Conservation (phyloP, 2,797 vertebrate species). For the Ctenochaetus hawaiiensis region DNA sequence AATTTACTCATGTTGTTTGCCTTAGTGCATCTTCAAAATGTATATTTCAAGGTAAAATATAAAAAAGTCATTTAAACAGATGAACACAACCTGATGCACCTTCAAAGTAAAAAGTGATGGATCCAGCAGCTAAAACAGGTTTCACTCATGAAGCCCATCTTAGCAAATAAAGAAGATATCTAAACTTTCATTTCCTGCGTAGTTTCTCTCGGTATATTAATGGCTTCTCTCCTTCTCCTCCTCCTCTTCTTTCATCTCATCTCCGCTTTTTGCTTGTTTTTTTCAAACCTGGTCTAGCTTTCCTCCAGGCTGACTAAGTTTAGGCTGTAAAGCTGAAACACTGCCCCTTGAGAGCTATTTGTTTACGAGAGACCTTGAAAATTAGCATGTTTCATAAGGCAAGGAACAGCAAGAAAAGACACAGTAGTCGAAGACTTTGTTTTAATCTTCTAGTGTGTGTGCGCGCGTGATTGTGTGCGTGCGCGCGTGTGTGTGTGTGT, state of each 20-base stretch:
- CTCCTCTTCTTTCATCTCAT: constrained; percentile 35
- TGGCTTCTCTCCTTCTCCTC: constrained; percentile 41
- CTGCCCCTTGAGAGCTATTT: constrained; percentile 67
- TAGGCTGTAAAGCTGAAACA: constrained; percentile 60
- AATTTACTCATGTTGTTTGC: no score
- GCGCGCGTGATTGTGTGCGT: background rate
- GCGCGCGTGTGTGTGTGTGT: constrained; percentile 9
- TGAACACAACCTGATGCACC: constrained; percentile 13
- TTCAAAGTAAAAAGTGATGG: constrained; percentile 45
- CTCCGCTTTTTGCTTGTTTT: constrained; percentile 13
- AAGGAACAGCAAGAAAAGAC: constrained; percentile 30
- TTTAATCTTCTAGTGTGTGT: constrained; percentile 29
- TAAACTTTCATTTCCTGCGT: constrained; percentile 74
- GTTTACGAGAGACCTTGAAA: constrained; percentile 71
- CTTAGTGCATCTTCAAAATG: no score
- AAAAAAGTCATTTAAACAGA: constrained; percentile 11
- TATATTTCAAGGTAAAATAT: constrained; percentile 23
- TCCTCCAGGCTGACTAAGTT: constrained; percentile 62
- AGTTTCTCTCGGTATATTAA: constrained; percentile 66
- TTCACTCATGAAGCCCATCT: constrained; percentile 43
- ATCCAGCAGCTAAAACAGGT: constrained; percentile 43
- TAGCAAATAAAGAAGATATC: constrained; percentile 52
- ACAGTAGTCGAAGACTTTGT: constrained; percentile 29
- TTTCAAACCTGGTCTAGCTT: constrained; percentile 36
- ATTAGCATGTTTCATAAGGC: constrained; percentile 67